Base-by-base conservation (phyloP, 2,113 vertebrate species). In the Henicopernis longicauda region DNA sequence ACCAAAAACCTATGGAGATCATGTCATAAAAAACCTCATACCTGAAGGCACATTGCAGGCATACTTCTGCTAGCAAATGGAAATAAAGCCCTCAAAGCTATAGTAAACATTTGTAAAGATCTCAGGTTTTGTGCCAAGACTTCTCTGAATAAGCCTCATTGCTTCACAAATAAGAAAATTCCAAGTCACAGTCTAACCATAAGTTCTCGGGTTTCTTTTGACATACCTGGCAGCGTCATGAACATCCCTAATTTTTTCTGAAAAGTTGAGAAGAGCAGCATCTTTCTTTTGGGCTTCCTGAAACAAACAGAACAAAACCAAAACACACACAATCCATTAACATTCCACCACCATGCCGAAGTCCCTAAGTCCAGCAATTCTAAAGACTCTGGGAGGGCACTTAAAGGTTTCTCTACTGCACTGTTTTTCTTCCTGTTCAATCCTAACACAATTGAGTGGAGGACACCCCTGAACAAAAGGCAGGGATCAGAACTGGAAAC, bases 241-340 rank as follows among this genome's bases (percentile, higher is more conserved):
- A 88, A 99, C 98, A 31, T 99, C 98, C 31, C 88, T 97, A 54
- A 99, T 97, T 95, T 99, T 99, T 97, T 99, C 99, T 65, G 99
- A 98, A 77, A 99, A 99, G 92, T 97, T 98, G 31, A 99, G 98
- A 86, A 99, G 98, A 86, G 96, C 90, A 91, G 98, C 98, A 59
- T 99, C 99, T 97, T 99, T 99, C 98, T 99, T 99, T 94, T 99
- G 99, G 47, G 99, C 99, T 98, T 99, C 99, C 99, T 99, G 96
- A 83, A 98, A 98, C 63, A 97, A 93, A 96, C 62, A 97, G 81
- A 94, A 76, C 54, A 98, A 78, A 97, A 86, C 83, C 86, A 97
- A 95, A 95, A 89, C 74, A 96, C 62, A 93, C 49, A 90, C 84
- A 92, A 92, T 38, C 98, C 94, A 95, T 91, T 93, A 82, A 96